Evolutionary conservation across 2,113 vertebrate genomes (phyloP).

Genomic region (Daphoenositta chrysoptera): DNA sequence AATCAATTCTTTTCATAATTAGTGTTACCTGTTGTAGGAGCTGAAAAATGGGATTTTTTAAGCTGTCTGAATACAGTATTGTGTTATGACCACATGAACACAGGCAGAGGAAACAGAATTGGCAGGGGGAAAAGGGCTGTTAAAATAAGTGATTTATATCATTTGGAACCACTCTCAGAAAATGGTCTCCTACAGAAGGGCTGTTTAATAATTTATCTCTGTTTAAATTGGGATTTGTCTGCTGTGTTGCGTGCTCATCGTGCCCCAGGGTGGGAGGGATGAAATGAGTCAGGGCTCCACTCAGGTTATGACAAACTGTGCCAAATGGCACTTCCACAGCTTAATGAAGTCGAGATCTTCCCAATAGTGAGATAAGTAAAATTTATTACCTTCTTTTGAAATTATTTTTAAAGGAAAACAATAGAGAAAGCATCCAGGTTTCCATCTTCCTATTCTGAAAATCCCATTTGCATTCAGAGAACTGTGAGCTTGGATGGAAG

Average conservation of each 20-base stretch:
- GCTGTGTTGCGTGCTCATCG: not conserved
- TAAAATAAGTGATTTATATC: constrained; percentile 25
- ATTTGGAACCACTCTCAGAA: constrained; percentile 16
- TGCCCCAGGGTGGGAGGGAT: not conserved
- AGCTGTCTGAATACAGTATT: not conserved
- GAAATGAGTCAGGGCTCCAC: not conserved
- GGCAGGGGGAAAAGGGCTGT: not conserved
- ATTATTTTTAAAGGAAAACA: not conserved
- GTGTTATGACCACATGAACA: not conserved
- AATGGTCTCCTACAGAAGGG: not conserved
- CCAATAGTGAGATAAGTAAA: not conserved
- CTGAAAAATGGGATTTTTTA: constrained; percentile 39
- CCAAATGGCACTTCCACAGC: not conserved
- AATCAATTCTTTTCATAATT: constrained; percentile 41
- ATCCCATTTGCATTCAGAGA: not conserved
- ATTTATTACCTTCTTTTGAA: not conserved
- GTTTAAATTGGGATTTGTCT: constrained; percentile 8
- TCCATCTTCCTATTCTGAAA: not conserved
- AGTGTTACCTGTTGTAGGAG: constrained; percentile 20
- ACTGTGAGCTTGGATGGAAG: not conserved
- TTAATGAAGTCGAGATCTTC: not conserved
- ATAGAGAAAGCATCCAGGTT: not conserved
- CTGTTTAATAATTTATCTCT: constrained; percentile 36
- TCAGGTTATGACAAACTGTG: not conserved
- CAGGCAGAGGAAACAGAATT: not conserved